A percentile compares a stretch with the other conserved stretches of the same genome.
phyloP scores from a whole-genome alignment of 2,888 invertebrate species.

The Hirtodrosophila histrioides region DNA sequence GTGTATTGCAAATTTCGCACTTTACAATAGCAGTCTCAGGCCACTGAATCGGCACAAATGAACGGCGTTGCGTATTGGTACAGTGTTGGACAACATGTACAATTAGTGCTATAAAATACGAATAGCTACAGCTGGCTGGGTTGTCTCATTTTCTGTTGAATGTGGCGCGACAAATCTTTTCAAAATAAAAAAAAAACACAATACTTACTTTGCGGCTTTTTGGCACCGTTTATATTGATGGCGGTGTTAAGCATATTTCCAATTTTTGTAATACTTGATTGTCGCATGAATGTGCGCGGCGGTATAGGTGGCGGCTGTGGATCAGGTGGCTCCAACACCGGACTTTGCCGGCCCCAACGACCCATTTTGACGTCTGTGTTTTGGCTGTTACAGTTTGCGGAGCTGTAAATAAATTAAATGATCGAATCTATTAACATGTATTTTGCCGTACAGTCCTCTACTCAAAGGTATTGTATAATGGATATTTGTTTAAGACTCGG shows the following conservation, averaged over 20 bases:
- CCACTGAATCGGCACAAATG: conserved; percentile 41
- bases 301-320: conserved; percentile 82
- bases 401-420: conserved; percentile 64
- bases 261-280: conserved; percentile 87
- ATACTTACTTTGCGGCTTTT: conserved; percentile 80
- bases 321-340: conserved; percentile 82
- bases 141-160: conserved; percentile 1
- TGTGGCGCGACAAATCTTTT: conserved; percentile 14
- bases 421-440: conserved; percentile 62
- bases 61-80: conserved; percentile 50
- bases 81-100: conserved; percentile 39
- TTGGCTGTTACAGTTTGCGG: conserved; percentile 37
- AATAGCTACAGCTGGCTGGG: conserved; percentile 45
- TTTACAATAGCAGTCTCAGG: conserved; percentile 62
- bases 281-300: conserved; percentile 85
- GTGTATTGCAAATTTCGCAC: conserved; percentile 76
- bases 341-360: conserved; percentile 83
- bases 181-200: neutral
- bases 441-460: conserved; percentile 22
- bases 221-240: conserved; percentile 84
- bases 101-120: conserved; percentile 31
- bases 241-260: conserved; percentile 87
- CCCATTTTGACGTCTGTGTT: conserved; percentile 72
- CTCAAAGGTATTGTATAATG: conserved; percentile 60
- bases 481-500: conserved; percentile 56